Evolutionary conservation across 2,797 vertebrate species (phyloP).

Genomic region (Aeoliscus strigatus): DNA sequence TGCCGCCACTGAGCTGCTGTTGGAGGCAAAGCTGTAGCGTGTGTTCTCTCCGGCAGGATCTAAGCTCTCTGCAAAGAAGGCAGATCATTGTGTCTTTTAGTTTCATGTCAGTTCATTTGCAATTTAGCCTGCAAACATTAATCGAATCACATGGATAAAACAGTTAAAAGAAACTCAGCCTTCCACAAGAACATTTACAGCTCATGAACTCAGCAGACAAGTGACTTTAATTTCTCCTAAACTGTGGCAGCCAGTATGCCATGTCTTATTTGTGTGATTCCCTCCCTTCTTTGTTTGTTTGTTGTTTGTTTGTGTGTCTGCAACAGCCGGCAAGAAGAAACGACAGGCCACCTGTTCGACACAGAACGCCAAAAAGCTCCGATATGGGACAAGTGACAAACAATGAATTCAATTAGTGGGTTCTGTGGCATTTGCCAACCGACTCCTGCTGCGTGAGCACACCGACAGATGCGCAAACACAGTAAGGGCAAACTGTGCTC

Average conservation of each 20-base stretch:
- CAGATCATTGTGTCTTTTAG: slow-evolving; percentile 2
- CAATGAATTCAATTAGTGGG: slow-evolving; percentile 67
- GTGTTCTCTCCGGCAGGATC: slow-evolving; percentile 80
- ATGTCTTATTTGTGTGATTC: slow-evolving; percentile 46
- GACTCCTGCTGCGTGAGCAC: slow-evolving; percentile 38
- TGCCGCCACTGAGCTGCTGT: slow-evolving; percentile 98
- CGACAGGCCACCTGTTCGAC: slow-evolving; percentile 67
- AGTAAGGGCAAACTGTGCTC: background rate
- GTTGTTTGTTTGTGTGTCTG: slow-evolving; percentile 30
- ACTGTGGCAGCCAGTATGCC: slow-evolving; percentile 56
- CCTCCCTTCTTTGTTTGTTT: too few relatives aligned
- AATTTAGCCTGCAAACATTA: background rate
- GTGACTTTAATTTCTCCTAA: slow-evolving; percentile 61
- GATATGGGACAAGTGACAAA: slow-evolving; percentile 63
- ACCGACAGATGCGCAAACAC: slow-evolving; percentile 31
- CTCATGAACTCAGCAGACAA: slow-evolving; percentile 28
- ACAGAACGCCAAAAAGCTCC: slow-evolving; percentile 56
- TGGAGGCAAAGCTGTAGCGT: slow-evolving; percentile 91
- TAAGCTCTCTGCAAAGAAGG: slow-evolving; percentile 66
- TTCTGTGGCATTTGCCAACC: slow-evolving; percentile 57
- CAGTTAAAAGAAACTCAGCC: too few relatives aligned
- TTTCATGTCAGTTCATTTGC: slow-evolving; percentile 3
- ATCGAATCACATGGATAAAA: slow-evolving; percentile 5
- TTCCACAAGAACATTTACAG: too few relatives aligned
- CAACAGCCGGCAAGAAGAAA: slow-evolving; percentile 38